Evolutionary conservation across 2,888 invertebrate species (phyloP), one percentile per base, ranked within the genome.

Genomic region (Apotomis turbidana): DNA sequence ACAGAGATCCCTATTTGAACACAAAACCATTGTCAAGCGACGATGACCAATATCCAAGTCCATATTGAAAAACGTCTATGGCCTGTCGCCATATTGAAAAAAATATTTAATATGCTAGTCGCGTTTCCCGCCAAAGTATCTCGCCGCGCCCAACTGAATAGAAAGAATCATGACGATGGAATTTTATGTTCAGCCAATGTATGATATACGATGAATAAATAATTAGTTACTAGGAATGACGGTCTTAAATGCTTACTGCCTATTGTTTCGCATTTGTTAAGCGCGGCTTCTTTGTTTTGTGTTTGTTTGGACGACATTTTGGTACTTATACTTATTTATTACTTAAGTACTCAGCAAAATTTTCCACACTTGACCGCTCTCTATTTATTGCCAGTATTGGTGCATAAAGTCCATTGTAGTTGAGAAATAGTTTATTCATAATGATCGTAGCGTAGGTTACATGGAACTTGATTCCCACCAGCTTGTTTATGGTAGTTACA

Each of bases 131-230:
- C 87, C 90, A 89, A 91, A 91, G 89, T 87, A 85, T 88, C 87
- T 86, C 85, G 87, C 90, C 90, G 90, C 90, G 85, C 88, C 90
- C 90, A 87, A 83, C 84, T 87, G 89, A 87, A 91, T 90, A 88
- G 89, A 92, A 90, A 90, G 89, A 91, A 92, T 92, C 90, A 91
- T 87, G 89, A 83, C 87, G 83, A 85, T 85, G 89, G 91, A 90
- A 92, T 92, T 90, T 71, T 87, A 86, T 89, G 89, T 87, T 86
- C 85, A 83, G 78, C 83, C 81, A 81, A 80, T 78, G 80, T 86
- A 85, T 87, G 83, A 85, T 85, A 84, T 84, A 88, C 86, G 81
- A 85, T 89, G 90, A 90, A 90, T 90, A 85, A 85, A 80, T 86
- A 87, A 87, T 83, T 78, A 80, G 77, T 77, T 88, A 85, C 87